phyloP scores from a whole-genome alignment of 2,113 vertebrate species.

The Embiotoca jacksoni region DNA sequence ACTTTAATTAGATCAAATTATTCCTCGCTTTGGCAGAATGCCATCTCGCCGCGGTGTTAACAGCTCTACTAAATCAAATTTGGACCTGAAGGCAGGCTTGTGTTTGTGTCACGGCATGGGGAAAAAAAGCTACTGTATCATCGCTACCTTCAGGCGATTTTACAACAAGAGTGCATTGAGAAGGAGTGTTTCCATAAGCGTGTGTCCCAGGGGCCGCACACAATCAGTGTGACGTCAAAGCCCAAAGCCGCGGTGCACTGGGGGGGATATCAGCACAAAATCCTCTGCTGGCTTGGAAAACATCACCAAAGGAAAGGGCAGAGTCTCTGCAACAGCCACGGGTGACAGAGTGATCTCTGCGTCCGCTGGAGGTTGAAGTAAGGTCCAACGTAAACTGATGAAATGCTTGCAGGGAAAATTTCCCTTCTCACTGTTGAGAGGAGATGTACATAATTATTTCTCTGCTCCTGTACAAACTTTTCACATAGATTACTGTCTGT shows the following conservation, averaged over 20 bases:
- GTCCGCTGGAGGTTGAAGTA: background rate
- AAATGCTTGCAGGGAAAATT: too few species aligned
- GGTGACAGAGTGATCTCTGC: constrained; percentile 26
- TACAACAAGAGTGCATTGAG: constrained; percentile 64
- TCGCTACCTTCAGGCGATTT: constrained; percentile 63
- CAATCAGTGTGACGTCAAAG: constrained; percentile 51
- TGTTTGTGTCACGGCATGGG: constrained; percentile 39
- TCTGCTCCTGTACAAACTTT: too few species aligned
- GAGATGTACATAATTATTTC: too few species aligned
- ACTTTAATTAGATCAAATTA: constrained; percentile 49
- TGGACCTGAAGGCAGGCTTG: constrained; percentile 43
- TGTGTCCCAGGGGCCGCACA: constrained; percentile 35
- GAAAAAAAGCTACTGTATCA: constrained; percentile 44
- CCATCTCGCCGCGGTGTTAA: constrained; percentile 24
- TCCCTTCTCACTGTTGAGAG: too few species aligned
- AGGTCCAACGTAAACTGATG: background rate
- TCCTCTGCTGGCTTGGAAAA: constrained; percentile 27
- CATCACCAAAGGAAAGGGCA: constrained; percentile 2
- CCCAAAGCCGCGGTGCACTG: constrained; percentile 13
- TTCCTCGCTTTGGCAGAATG: constrained; percentile 33
- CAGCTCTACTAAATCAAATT: constrained; percentile 41
- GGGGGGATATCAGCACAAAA: constrained; percentile 37
- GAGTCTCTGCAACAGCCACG: background rate
- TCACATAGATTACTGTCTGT: too few species aligned
- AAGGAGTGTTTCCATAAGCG: constrained; percentile 38